These are phyloP conservation scores for Olivierus martensii DNA, from an alignment of 1,140 invertebrate genomes.

Conservation along the genomic window DNA sequence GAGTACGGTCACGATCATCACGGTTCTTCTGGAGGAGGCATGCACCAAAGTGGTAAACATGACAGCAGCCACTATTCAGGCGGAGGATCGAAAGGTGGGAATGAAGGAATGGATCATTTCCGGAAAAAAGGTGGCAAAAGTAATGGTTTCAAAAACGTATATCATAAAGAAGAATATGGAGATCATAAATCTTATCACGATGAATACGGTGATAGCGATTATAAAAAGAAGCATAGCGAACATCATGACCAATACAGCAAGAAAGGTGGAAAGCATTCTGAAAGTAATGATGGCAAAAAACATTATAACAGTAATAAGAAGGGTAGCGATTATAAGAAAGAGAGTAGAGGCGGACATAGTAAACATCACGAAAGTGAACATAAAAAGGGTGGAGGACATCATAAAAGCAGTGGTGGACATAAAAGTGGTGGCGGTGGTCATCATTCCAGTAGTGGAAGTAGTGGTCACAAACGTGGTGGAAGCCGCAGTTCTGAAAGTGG, in stretches of 20 bases:
- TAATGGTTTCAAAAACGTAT: slow-evolving; percentile 16
- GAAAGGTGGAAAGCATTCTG: neutral
- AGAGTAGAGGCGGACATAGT: slow-evolving; percentile 6
- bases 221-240: slow-evolving; percentile 12
- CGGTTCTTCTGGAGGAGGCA: neutral
- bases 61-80: slow-evolving; percentile 2
- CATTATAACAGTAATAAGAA: slow-evolving; percentile 7
- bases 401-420: neutral
- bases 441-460: neutral
- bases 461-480: neutral
- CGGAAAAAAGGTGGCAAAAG: neutral
- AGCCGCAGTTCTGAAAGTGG: neutral
- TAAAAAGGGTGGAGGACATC: neutral
- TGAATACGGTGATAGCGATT: slow-evolving; percentile 13
- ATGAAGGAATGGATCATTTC: neutral
- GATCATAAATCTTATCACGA: slow-evolving; percentile 18
- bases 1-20: neutral
- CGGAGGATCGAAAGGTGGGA: slow-evolving; percentile 3
- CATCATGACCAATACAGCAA: slow-evolving; percentile 5
- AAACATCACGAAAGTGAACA: slow-evolving; percentile 3
- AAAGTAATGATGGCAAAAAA: slow-evolving; percentile 7
- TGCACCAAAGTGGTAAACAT: slow-evolving; percentile 1
- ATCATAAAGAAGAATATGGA: slow-evolving; percentile 19
- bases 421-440: neutral
- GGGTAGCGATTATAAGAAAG: slow-evolving; percentile 6